Conservation (phyloP, 1,140 invertebrate genomes). For the Ostrea denselamellosa region DNA sequence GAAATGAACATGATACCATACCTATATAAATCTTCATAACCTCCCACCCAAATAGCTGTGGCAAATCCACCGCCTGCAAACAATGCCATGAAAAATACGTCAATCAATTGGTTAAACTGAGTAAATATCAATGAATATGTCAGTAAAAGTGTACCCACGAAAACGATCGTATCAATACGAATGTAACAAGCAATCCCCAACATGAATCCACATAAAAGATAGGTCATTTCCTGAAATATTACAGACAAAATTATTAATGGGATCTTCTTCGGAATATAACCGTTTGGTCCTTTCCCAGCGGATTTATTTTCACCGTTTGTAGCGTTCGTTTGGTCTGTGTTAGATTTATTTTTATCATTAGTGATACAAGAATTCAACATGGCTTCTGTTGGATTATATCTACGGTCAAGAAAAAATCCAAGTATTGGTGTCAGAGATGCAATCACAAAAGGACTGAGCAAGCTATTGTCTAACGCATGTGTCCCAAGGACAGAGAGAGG, state of each 20-base stretch:
- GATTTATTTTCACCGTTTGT: background rate
- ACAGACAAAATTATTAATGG: background rate
- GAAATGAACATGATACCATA: constrained; percentile 69
- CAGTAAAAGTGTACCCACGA: constrained; percentile 47
- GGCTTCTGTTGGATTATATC: background rate
- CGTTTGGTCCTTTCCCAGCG: background rate
- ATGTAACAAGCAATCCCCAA: constrained; percentile 66
- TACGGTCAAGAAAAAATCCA: background rate
- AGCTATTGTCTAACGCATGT: constrained; percentile 72
- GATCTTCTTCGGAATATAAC: background rate
- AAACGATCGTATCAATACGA: constrained; percentile 63
- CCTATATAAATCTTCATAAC: constrained; percentile 60
- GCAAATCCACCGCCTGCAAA: constrained; percentile 47
- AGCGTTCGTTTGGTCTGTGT: background rate
- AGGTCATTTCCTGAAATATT: background rate
- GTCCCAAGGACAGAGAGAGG: constrained; percentile 70
- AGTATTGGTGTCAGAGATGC: constrained; percentile 54
- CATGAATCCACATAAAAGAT: constrained; percentile 58
- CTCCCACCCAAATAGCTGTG: constrained; percentile 56
- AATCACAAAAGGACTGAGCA: constrained; percentile 70
- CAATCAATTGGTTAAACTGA: background rate
- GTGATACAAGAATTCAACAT: background rate
- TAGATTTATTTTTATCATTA: background rate
- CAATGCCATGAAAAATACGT: background rate
- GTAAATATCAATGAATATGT: constrained; percentile 37